These are phyloP conservation scores for Hiodon alosoides DNA, from an alignment of 2,113 vertebrate genomes.

Conservation along the genomic window DNA sequence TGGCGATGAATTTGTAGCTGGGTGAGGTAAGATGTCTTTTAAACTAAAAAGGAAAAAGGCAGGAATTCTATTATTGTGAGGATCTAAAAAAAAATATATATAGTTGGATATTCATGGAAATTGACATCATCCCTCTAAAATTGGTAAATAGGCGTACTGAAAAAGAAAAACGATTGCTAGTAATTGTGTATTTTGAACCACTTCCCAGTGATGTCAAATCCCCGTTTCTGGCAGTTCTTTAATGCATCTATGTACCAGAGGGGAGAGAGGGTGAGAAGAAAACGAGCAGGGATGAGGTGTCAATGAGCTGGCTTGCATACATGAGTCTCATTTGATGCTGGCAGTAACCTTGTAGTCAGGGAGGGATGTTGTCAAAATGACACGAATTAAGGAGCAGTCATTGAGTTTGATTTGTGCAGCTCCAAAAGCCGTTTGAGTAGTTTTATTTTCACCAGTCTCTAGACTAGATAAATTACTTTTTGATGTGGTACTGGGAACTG, in stretches of 20 bases:
- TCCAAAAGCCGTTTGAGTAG: neutral
- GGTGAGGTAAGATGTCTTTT: too few relatives aligned
- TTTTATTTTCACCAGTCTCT: neutral
- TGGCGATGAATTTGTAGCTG: too few relatives aligned
- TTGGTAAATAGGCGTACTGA: too few relatives aligned
- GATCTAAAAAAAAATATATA: too few relatives aligned
- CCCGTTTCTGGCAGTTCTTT: neutral
- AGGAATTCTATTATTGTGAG: too few relatives aligned
- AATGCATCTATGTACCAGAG: neutral
- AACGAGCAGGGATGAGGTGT: constrained; percentile 10
- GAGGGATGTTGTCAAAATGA: constrained; percentile 8
- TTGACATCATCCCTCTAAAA: too few relatives aligned
- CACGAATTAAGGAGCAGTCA: constrained; percentile 9
- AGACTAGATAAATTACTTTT: neutral
- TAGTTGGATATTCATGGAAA: too few relatives aligned
- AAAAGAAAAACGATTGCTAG: neutral
- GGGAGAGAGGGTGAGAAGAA: constrained; percentile 6
- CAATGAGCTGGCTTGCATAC: neutral
- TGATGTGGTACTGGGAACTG: too few relatives aligned
- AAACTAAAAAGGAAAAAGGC: too few relatives aligned
- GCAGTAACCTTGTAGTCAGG: constrained; percentile 10
- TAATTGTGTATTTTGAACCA: neutral
- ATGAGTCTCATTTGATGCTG: constrained; percentile 8
- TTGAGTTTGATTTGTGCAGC: constrained; percentile 4
- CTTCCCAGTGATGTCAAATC: neutral